Evolutionary conservation across 2,888 invertebrate genomes (phyloP), one percentile per base, ranked within the genome.

Genomic region (Rapana venosa): DNA sequence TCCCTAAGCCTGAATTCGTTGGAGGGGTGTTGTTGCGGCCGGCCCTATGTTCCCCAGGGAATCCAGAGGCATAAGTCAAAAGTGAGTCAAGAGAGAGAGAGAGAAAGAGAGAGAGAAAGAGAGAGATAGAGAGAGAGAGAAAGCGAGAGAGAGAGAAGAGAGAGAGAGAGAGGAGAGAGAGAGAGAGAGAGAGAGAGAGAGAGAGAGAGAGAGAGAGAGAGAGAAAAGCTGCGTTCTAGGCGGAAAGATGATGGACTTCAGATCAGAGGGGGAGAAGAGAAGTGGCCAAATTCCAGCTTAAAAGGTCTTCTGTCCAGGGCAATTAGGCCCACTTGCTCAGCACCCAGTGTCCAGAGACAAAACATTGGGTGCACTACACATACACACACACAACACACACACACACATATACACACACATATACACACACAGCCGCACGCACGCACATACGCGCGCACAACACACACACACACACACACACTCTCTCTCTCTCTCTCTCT

Each of bases 301-400:
- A 61, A 86, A 32, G 61, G 20, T 5, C 58, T 32, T 1, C 61
- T 66, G 86, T 35, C 86, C 15, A 11, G 66, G 30, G 22, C 86
- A 86, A 86, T 86, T 86, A 86, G 86, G 8, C 22, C n/a, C n/a
- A 8, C 32, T 30, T 32, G 35, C 61, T 86, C 86, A 61, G 26
- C 86, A 66, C 66, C 66, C 35, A 13, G 0, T 17, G 58, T 35
- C 86, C 58, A 56, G 22, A 86, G 86, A 86, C 86, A 86, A 61
- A 86, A 86, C 86, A 86, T 17, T 66, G 32, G 81, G 81, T 83
- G 47, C 81, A 83, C 26, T 47, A 5, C 74, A 30, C 26, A 8
- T 2, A 22, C 74, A 8, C 47, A 47, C 47, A 47, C 47, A 47
- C 47, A 47, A 2, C 2, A 47, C 47, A 47, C 47, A 47, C 47